Conservation (phyloP, 1,140 invertebrate genomes). For the Polypedilum pembai region DNA sequence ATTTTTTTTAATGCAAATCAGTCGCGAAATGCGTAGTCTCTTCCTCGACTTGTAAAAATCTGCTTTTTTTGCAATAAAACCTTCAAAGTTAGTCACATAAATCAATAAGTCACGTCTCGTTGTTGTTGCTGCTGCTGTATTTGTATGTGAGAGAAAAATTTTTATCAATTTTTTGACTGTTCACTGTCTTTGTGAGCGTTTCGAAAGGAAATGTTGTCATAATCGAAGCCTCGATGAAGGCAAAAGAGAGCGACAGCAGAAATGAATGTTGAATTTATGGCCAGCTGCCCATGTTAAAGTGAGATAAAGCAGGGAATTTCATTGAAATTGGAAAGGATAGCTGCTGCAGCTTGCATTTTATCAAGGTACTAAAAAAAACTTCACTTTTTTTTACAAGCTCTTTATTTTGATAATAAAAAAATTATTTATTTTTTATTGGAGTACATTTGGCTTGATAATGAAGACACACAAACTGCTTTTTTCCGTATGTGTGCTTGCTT, state of each 20-base stretch:
- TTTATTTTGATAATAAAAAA: too few relatives aligned
- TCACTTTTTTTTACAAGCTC: too few relatives aligned
- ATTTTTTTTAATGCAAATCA: not conserved
- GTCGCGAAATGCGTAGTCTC: not conserved
- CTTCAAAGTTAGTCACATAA: not conserved
- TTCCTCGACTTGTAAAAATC: not conserved
- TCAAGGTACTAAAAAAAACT: too few relatives aligned
- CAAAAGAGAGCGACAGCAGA: not conserved
- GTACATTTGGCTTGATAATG: too few relatives aligned
- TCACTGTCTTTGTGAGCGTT: not conserved
- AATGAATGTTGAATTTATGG: conserved; percentile 14
- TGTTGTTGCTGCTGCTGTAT: not conserved
- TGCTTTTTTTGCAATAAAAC: not conserved
- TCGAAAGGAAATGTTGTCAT: conserved; percentile 17
- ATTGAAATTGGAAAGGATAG: too few relatives aligned
- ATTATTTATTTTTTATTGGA: too few relatives aligned
- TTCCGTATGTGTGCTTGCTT: too few relatives aligned
- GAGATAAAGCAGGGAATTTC: too few relatives aligned
- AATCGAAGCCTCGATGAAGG: conserved; percentile 3
- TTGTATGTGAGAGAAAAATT: not conserved
- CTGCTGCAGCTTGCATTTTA: too few relatives aligned
- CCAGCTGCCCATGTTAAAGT: not conserved
- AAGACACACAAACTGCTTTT: too few relatives aligned
- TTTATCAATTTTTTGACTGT: not conserved
- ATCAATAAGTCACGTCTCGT: conserved; percentile 16